Percentiles rank a stretch among this genome's conserved stretches.
phyloP scores from a whole-genome alignment of 1,140 invertebrate genomes.

The Pararge aegeria region DNA sequence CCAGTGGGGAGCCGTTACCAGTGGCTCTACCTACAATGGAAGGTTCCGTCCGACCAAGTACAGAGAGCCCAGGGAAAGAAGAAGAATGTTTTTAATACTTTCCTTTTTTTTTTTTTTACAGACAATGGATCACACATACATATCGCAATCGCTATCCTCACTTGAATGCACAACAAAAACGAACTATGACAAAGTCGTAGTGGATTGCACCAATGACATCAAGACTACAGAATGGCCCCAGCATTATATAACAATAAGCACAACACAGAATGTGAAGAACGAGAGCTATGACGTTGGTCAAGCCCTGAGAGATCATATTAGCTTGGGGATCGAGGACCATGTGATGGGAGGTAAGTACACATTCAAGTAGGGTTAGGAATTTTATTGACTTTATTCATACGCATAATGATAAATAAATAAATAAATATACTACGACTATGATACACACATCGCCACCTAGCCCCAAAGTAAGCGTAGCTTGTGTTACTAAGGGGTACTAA shows the following conservation, averaged over 20 bases:
- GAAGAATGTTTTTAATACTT: too few species aligned
- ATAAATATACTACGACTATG: too few species aligned
- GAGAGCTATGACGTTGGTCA: slow-evolving; percentile 53
- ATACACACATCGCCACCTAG: too few species aligned
- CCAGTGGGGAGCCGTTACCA: too few species aligned
- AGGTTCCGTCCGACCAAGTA: too few species aligned
- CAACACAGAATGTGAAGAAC: slow-evolving; percentile 42
- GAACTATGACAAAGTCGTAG: slow-evolving; percentile 60
- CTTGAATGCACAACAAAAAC: slow-evolving; percentile 44
- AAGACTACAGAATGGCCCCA: slow-evolving; percentile 37
- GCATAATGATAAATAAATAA: too few species aligned
- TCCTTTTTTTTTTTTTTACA: slow-evolving; percentile 34
- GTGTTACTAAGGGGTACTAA: too few species aligned
- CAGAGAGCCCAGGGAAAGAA: too few species aligned
- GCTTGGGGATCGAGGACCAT: slow-evolving; percentile 50
- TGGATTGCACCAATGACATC: slow-evolving; percentile 39
- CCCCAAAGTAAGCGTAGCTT: too few species aligned
- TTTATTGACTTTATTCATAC: too few species aligned
- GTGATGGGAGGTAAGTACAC: slow-evolving; percentile 48
- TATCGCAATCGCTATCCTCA: slow-evolving; percentile 58
- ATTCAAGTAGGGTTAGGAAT: not conserved
- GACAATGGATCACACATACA: slow-evolving; percentile 65
- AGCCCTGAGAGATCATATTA: slow-evolving; percentile 48
- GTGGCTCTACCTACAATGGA: too few species aligned
- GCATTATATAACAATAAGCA: slow-evolving; percentile 41